These are phyloP conservation scores for Zalophus californianus DNA, from an alignment of 2,797 vertebrate species.

Conservation along the genomic window DNA sequence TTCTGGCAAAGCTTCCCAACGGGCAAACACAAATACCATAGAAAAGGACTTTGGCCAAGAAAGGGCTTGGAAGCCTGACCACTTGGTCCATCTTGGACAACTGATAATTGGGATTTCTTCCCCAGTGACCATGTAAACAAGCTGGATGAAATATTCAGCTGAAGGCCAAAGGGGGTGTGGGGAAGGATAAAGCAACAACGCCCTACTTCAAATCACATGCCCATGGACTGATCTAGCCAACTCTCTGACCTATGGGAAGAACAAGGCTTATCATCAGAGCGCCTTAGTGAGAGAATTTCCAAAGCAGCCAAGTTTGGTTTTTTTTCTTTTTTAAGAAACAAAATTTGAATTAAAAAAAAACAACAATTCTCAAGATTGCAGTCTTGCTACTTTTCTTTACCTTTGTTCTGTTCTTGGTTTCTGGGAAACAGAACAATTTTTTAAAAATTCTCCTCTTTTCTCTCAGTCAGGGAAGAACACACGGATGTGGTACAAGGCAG, in stretches of 20 bases:
- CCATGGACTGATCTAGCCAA: not conserved
- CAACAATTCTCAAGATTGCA: not conserved
- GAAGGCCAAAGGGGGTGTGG: rapidly evolving
- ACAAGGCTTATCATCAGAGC: not conserved
- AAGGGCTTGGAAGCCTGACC: not conserved
- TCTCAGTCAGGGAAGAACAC: not conserved
- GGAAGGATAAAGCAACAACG: not conserved
- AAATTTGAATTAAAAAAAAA: not conserved
- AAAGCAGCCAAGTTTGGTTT: not conserved
- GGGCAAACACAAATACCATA: not conserved
- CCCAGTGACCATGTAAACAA: not conserved
- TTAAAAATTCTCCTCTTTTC: rapidly evolving
- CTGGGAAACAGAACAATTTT: not conserved
- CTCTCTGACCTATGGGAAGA: not conserved
- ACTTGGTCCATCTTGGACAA: not conserved
- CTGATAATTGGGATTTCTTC: not conserved
- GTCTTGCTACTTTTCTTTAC: not conserved
- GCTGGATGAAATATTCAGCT: not conserved
- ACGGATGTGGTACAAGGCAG: not conserved
- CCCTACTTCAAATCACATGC: not conserved
- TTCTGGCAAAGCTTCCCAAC: not conserved
- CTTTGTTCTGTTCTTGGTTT: not conserved
- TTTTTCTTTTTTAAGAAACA: not conserved
- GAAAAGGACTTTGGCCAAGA: not conserved
- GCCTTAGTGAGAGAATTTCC: not conserved